phyloP scores from a whole-genome alignment of 2,797 vertebrate genomes.

The Geotrypetes seraphini region DNA sequence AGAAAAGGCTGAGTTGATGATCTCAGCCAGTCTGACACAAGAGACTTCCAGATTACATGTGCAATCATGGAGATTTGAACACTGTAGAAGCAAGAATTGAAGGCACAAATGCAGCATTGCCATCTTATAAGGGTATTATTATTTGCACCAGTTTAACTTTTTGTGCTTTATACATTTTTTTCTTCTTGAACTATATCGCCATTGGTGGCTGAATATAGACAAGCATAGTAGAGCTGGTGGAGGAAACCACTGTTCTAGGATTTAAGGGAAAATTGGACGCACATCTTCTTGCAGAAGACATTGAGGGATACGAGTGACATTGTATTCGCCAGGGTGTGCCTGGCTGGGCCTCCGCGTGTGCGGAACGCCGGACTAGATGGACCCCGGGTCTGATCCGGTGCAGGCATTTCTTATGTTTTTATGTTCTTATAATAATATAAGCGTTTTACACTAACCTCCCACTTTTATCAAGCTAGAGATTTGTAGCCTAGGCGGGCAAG shows the following conservation, averaged over 20 bases:
- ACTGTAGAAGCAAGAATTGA: conserved; percentile 31
- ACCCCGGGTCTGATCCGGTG: no score
- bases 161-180: conserved; percentile 50
- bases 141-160: conserved; percentile 51
- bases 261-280: no score
- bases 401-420: no score
- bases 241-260: no score
- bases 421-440: conserved; percentile 51
- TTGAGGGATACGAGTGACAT: no score
- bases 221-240: no score
- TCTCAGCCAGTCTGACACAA: conserved; percentile 18
- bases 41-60: conserved; percentile 40
- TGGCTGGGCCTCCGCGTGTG: no score
- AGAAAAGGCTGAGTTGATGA: conserved; percentile 33
- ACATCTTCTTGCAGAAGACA: no score
- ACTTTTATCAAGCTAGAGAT: no score
- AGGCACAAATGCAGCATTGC: conserved; percentile 33
- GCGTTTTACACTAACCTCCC: conserved; percentile 63
- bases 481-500: no score
- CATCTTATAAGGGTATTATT: conserved; percentile 34
- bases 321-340: no score
- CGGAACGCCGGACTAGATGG: no score
- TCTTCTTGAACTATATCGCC: conserved; percentile 54
- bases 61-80: conserved; percentile 42
- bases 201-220: conserved; percentile 88